Evolutionary conservation across 1,140 invertebrate genomes (phyloP), one percentile per base, ranked within the genome.

Genomic region (Periplaneta americana): DNA sequence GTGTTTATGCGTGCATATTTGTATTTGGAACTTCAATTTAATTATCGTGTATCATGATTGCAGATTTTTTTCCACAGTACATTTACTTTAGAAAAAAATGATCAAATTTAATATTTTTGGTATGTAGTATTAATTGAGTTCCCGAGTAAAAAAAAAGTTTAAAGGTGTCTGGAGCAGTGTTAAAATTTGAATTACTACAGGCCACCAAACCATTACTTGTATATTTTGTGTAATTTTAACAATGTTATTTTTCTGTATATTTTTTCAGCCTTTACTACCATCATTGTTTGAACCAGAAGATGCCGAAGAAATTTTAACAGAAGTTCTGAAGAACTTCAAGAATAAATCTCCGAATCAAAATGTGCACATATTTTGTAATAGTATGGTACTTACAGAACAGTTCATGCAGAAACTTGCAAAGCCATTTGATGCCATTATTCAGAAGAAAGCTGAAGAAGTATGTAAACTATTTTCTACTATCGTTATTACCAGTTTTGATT

Each of bases 221-320:
- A 57, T 57, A 2, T 17, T n/a, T 57, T 57, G 17, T 18, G 48
- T 74, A 28, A 9, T 74, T 66, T n/a, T 34, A 33, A 34, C 75
- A 33, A 75, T 2, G 15, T 75, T 75, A 11, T 75, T 3, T 75
- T 75, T 13, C 75, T 79, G 75, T 84, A 78, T 39, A 18, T 34
- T 80, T 15, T 36, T 80, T 78, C 91, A 93, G 80, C 92, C 92
- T 39, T 88, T 95, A 75, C 86, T 98, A 74, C 97, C 97, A 32
- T 95, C 95, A 17, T 91, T 96, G 75, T 93, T 98, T 82, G 93
- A 92, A 80, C 89, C 93, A 80, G 89, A 93, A 82, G 97, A 98
- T 89, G 92, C 94, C 39, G 91, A 93, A 84, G 91, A 93, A 84
- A 87, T 98, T 17, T 88, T 97, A 36, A 91, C 93, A 82, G 88